Evolutionary conservation across 2,797 vertebrate species (phyloP).

Genomic region (Hemibagrus guttatus): DNA sequence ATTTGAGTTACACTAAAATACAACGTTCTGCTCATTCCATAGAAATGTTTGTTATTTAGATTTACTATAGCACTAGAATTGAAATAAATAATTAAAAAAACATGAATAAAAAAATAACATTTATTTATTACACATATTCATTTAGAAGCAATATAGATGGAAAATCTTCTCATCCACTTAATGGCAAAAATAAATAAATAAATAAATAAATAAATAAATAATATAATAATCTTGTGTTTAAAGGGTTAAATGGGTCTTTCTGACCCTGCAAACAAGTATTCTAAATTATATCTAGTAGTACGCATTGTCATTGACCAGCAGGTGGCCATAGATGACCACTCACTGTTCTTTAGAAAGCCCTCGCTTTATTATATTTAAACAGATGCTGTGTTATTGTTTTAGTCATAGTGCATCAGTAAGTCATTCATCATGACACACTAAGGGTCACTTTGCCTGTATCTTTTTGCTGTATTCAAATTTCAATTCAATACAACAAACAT

Average conservation of each 20-base stretch:
- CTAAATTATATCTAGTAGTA: neutral
- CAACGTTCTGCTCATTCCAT: neutral
- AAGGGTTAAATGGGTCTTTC: neutral
- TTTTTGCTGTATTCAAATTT: neutral
- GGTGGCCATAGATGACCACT: conserved; percentile 41
- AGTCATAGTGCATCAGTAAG: neutral
- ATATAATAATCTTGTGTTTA: neutral
- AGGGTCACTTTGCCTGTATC: neutral
- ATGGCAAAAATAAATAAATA: neutral
- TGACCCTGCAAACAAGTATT: neutral
- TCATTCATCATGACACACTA: neutral
- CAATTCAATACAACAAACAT: neutral
- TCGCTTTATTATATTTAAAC: neutral
- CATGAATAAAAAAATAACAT: too few relatives aligned
- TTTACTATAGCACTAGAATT: neutral
- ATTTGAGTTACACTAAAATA: neutral
- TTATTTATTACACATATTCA: neutral
- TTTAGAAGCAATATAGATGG: neutral
- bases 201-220: too few relatives aligned
- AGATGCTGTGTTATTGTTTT: neutral
- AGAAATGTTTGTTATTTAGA: neutral
- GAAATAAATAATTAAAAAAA: neutral
- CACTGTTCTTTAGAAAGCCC: neutral
- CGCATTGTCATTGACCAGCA: conserved; percentile 27
- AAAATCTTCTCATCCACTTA: neutral